phyloP scores from a whole-genome alignment of 2,797 vertebrate species.

The Okamejei kenojei region DNA sequence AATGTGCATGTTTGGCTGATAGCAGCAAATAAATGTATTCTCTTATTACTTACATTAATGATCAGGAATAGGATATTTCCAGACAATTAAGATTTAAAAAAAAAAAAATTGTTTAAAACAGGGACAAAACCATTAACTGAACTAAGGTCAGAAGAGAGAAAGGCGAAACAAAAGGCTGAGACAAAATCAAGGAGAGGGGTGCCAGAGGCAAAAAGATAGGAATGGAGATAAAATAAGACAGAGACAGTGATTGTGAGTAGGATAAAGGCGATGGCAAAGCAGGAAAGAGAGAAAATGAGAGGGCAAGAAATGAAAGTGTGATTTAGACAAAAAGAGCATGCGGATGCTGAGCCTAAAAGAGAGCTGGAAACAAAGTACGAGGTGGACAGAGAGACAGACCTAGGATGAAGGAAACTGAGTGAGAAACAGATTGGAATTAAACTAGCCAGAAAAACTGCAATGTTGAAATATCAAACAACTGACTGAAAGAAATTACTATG shows the following conservation, averaged over 20 bases:
- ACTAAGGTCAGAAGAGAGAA: not conserved
- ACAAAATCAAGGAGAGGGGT: not conserved
- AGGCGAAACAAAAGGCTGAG: not conserved
- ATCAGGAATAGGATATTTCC: constrained; percentile 41
- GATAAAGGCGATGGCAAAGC: not conserved
- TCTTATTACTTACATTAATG: constrained; percentile 25
- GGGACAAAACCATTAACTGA: not conserved
- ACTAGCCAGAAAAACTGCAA: too few relatives aligned
- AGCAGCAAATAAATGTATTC: not conserved
- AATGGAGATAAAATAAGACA: too few relatives aligned
- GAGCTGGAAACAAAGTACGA: constrained; percentile 38
- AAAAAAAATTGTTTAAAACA: not conserved
- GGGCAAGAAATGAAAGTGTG: not conserved
- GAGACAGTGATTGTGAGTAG: not conserved
- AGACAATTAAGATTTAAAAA: constrained; percentile 35
- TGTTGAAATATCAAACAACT: too few relatives aligned
- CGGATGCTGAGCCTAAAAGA: not conserved
- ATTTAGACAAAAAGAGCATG: too few relatives aligned
- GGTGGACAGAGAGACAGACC: not conserved
- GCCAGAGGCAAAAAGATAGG: not conserved
- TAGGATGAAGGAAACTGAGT: too few relatives aligned
- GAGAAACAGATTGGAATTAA: too few relatives aligned
- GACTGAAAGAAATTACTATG: constrained; percentile 50
- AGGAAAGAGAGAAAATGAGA: not conserved
- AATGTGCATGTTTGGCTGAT: not conserved